Evolutionary conservation across 2,113 vertebrate species (phyloP), one percentile per base, ranked within the genome.

Genomic region (Neotoma lepida): DNA sequence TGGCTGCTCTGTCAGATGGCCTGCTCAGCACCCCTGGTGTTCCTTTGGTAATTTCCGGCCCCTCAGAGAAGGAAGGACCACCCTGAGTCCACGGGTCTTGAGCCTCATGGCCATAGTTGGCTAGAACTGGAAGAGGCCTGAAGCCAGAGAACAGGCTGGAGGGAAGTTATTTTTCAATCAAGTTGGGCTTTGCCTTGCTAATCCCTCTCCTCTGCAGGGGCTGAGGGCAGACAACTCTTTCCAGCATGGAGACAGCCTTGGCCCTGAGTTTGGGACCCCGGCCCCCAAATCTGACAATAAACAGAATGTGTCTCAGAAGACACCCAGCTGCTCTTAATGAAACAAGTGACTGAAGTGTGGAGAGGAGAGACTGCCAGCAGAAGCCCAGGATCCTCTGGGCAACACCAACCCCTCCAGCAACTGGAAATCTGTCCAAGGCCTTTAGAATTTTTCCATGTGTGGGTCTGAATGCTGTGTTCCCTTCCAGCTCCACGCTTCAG

Each of bases 111-210:
- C 97, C 97, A 96, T 96, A 70, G 0, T 0, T 94, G 89, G 93
- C 46, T 56, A 94, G 92, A 68, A 92, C 94, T 95, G 96, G 8
- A 92, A 95, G 96, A 97, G 96, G n/a, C n/a, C 13, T 85, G 54
- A 58, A 95, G 96, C 97, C 98, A 94, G 96, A 96, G 95, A 95
- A 82, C 88, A 89, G 93, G 95, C 70, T 74, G 92, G 76, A 95
- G 93, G 24, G 44, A 97, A 98, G 97, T 97, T 98, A 97, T 98
- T 98, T 98, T 98, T 97, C 98, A 98, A 98, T 98, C 98, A 98
- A 98, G 82, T 98, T 89, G 41, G 98, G 96, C 98, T 98, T 98
- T 98, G 86, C 96, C 0, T 0, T 46, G 7, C 97, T 98, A 98
- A 98, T 98, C 98, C 98, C 74, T 30, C 78, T 70, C 77, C 91